Base-by-base conservation (phyloP, 2,797 vertebrate species). In the Diglossa cyanea region DNA sequence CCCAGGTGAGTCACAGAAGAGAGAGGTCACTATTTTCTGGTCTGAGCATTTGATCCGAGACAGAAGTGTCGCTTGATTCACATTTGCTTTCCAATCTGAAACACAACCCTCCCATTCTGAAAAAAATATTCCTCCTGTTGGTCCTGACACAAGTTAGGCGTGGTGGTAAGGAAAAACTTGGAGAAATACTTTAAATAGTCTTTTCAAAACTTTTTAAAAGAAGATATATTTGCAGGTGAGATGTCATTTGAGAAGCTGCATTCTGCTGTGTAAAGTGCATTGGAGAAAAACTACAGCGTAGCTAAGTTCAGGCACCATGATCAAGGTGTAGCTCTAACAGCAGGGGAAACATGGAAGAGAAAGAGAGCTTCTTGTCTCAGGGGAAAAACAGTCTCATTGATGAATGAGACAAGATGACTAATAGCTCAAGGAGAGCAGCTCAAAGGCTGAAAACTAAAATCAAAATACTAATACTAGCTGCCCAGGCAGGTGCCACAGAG, bases 401-500 rank as follows among this genome's bases (percentile, higher is more conserved):
- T 65, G n/a, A 88, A 42, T 33, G 44, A 85, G 48, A 18, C 35
- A 75, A 73, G 47, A 24, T 1, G 6, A 84, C 66, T 72, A 81
- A 68, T 37, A 74, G 50, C 61, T 84, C 39, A 58, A 76, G 53
- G 30, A 71, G 37, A 82, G 33, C 40, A 93, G 44, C 79, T 53
- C 55, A 85, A 88, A 79, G 31, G 55, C 31, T 79, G 74, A 55
- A 92, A 84, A 78, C 4, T 33, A 62, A 86, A 83, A 90, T 28
- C 31, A 66, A 66, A 90, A 37, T 54, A 65, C 26, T 55, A 37
- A 48, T 18, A 50, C 30, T 73, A 67, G 35, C 16, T 42, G 4
- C 44, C 37, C 30, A 39, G 24, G 23, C 54, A 88, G 54, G 23
- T 68, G 62, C 26, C 82, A 68, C 61, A 60, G 66, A 75, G 25